Conservation (phyloP, 2,888 invertebrate genomes). For the Urechis unicinctus region DNA sequence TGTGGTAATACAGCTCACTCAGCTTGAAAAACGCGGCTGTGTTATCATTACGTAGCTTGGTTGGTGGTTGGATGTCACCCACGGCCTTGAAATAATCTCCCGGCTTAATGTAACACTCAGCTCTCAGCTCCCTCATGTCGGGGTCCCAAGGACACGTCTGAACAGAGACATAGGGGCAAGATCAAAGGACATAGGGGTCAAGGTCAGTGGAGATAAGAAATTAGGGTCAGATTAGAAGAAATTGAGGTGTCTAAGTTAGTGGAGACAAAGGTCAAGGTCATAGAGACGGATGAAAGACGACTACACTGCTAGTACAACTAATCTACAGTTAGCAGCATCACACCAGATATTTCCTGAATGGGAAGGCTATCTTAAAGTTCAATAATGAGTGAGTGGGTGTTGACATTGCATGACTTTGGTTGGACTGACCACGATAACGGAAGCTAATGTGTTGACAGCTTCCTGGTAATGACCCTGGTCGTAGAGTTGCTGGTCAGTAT, state of each 20-base stretch:
- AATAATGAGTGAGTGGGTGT: too few relatives aligned
- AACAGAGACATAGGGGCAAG: too few relatives aligned
- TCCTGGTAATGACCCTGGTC: slow-evolving; percentile 57
- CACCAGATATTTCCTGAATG: too few relatives aligned
- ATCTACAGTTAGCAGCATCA: too few relatives aligned
- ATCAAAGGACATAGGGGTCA: neutral
- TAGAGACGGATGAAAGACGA: neutral
- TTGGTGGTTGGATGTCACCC: slow-evolving; percentile 80
- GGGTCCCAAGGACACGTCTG: slow-evolving; percentile 82
- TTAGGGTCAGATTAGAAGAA: neutral
- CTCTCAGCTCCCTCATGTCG: slow-evolving; percentile 73
- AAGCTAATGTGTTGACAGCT: slow-evolving; percentile 61
- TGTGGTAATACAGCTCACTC: slow-evolving; percentile 76
- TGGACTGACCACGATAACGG: slow-evolving; percentile 66
- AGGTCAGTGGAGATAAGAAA: neutral
- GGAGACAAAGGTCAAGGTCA: neutral
- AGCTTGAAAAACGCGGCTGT: slow-evolving; percentile 78
- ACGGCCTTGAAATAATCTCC: slow-evolving; percentile 66
- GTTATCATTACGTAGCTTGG: slow-evolving; percentile 85
- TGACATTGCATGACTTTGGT: too few relatives aligned
- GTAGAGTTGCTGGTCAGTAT: slow-evolving; percentile 44
- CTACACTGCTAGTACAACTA: too few relatives aligned
- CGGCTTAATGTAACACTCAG: slow-evolving; percentile 81
- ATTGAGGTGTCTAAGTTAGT: too few relatives aligned
- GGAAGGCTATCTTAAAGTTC: too few relatives aligned